These are phyloP conservation scores for Macquaria australasica DNA, from an alignment of 2,113 vertebrate species.

Conservation along the genomic window DNA sequence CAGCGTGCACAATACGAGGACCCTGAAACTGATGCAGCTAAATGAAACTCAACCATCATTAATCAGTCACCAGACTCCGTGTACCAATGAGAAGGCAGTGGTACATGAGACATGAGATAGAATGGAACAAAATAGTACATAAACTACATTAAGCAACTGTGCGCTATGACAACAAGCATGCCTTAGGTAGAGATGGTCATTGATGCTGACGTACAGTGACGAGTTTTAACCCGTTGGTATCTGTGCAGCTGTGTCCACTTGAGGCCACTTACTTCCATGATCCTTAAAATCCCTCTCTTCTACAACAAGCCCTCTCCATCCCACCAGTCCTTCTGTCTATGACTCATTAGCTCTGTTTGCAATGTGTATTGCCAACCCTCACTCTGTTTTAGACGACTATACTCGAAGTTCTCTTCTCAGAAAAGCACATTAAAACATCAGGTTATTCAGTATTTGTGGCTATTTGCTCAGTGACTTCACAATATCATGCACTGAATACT, in stretches of 20 bases:
- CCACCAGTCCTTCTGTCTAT: constrained; percentile 28
- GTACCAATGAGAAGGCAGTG: neutral
- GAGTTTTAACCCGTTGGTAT: constrained; percentile 10
- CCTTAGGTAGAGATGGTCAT: neutral
- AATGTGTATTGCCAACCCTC: constrained; percentile 8
- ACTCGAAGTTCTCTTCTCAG: neutral
- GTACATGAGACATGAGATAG: neutral
- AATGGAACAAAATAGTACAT: neutral
- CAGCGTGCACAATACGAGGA: neutral
- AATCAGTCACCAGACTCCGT: neutral
- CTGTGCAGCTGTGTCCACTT: constrained; percentile 12
- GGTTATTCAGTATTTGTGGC: neutral
- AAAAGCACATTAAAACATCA: constrained; percentile 4
- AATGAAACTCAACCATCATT: neutral
- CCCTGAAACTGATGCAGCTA: neutral
- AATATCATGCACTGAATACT: constrained; percentile 15
- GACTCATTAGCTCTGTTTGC: constrained; percentile 26
- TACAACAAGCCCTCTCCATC: constrained; percentile 6
- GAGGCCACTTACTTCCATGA: constrained; percentile 25
- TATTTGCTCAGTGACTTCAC: constrained; percentile 2
- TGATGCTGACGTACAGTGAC: neutral
- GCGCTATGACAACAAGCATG: neutral
- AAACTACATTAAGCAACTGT: too few relatives aligned
- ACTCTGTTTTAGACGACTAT: neutral
- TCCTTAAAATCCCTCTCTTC: constrained; percentile 26